Evolutionary conservation across 2,797 vertebrate species (phyloP).

Genomic region (Manis javanica): DNA sequence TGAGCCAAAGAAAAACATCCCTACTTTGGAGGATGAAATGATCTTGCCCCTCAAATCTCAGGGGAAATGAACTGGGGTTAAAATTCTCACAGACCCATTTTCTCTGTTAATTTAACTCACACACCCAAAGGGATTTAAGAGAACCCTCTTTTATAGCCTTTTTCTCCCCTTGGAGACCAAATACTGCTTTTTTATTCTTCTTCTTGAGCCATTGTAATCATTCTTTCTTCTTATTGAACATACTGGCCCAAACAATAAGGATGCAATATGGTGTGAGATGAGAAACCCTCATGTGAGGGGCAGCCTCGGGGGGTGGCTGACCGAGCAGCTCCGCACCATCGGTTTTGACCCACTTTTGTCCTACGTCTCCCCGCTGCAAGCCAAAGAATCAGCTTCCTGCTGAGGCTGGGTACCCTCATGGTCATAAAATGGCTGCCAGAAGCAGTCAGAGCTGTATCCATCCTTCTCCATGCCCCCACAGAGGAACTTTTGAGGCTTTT

Average conservation of each 20-base stretch:
- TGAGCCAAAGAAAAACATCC: not conserved
- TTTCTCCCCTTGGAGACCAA: not conserved
- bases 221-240: not conserved
- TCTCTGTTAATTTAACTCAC: not conserved
- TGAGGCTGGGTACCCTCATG: not conserved
- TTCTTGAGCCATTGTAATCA: not conserved
- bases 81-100: not conserved
- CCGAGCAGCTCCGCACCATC: not conserved
- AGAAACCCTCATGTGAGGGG: not conserved
- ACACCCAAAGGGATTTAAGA: not conserved
- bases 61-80: conserved; percentile 7
- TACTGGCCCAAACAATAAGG: not conserved
- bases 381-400: not conserved
- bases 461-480: no score
- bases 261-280: not conserved
- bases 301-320: not conserved
- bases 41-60: not conserved
- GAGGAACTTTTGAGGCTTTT: not conserved
- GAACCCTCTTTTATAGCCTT: not conserved
- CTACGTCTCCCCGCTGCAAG: not conserved
- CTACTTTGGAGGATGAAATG: not conserved
- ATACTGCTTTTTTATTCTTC: not conserved
- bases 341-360: not conserved
- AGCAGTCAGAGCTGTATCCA: not conserved
- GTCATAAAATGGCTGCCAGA: not conserved